Percentiles rank a stretch among this genome's conserved stretches.
Conservation (phyloP, 2,888 invertebrate species). For the Pteria penguin region DNA sequence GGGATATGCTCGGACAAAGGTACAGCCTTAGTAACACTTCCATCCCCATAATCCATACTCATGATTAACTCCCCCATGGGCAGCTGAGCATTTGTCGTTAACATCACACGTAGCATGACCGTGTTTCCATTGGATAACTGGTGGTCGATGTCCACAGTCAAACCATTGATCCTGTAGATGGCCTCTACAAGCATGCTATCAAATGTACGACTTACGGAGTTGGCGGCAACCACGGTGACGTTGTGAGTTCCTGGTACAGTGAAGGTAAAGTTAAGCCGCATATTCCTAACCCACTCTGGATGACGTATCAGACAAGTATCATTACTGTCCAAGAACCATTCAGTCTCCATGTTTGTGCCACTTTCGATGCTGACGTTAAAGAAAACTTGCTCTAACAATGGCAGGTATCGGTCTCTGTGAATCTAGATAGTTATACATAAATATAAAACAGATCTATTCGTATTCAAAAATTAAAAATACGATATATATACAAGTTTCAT, state of each 20-base stretch:
- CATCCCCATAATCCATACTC: not conserved
- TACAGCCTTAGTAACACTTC: not conserved
- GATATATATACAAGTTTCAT: no score
- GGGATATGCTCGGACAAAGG: not conserved
- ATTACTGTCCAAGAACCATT: slow-evolving; percentile 33
- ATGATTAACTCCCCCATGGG: not conserved
- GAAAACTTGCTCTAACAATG: not conserved
- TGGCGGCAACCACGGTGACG: slow-evolving; percentile 15
- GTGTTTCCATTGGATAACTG: not conserved
- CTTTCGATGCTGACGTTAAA: slow-evolving; percentile 1
- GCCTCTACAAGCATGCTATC: not conserved
- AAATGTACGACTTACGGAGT: slow-evolving; percentile 8
- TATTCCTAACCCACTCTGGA: not conserved
- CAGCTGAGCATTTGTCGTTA: not conserved
- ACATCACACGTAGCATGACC: not conserved
- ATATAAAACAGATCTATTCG: no score
- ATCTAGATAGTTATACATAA: no score
- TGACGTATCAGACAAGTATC: slow-evolving; percentile 22
- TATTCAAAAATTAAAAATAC: no score
- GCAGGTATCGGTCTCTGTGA: not conserved
- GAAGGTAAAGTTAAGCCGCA: slow-evolving; percentile 5
- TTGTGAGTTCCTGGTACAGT: slow-evolving; percentile 16
- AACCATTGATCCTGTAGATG: slow-evolving; percentile 9
- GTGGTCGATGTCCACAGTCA: not conserved
- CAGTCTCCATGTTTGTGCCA: slow-evolving; percentile 28